Evolutionary conservation across 2,888 invertebrate species (phyloP).

Genomic region (Lepeophtheirus nordmannii): DNA sequence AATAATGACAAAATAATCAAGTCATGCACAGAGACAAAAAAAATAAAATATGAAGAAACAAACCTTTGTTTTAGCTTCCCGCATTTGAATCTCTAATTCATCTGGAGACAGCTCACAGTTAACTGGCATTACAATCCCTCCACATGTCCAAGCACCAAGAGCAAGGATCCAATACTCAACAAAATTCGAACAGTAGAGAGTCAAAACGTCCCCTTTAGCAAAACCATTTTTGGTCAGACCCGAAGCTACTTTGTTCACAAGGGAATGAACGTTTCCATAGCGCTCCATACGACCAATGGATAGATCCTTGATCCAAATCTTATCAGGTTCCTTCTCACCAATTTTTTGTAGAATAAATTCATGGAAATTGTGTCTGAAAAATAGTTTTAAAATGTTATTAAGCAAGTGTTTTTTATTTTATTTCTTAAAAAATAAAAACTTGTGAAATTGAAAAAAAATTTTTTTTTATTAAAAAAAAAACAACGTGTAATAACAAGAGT

Average conservation of each 20-base stretch:
- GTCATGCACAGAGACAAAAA: no score
- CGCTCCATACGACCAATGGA: constrained; percentile 11
- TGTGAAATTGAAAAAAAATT: neutral
- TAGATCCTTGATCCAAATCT: constrained; percentile 24
- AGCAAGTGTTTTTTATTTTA: no score
- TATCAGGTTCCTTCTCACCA: constrained; percentile 11
- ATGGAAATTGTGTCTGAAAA: constrained; percentile 18
- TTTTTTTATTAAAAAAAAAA: neutral
- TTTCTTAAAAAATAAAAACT: no score
- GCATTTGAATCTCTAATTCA: constrained; percentile 9
- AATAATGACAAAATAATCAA: no score
- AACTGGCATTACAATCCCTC: constrained; percentile 23
- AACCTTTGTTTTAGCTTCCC: neutral
- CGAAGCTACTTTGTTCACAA: constrained; percentile 13
- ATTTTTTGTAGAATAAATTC: constrained; percentile 17
- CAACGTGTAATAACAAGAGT: no score
- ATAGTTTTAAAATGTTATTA: no score
- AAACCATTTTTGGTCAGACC: constrained; percentile 14
- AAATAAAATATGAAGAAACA: no score
- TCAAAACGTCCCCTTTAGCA: constrained; percentile 16
- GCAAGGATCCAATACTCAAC: constrained; percentile 22
- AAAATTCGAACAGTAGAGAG: constrained; percentile 20
- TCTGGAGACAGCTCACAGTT: constrained; percentile 22
- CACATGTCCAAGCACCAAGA: constrained; percentile 19
- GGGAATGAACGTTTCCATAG: neutral